Percentiles rank a stretch among this genome's conserved stretches.
phyloP scores from a whole-genome alignment of 2,113 vertebrate genomes.

The Ivindomyrus marchei region DNA sequence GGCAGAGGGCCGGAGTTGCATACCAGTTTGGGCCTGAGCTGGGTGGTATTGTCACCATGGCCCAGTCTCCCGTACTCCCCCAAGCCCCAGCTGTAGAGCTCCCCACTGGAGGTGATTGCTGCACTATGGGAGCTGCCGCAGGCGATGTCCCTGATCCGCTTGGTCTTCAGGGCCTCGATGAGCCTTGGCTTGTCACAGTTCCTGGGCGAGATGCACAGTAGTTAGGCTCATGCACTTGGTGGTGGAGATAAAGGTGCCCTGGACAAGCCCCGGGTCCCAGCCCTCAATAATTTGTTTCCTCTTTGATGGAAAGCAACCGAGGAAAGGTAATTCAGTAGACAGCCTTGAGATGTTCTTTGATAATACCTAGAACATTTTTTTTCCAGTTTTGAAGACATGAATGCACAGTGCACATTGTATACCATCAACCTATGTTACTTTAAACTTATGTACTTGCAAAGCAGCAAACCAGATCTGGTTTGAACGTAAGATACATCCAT shows the following conservation, averaged over 20 bases:
- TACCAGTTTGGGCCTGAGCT: conserved; percentile 96
- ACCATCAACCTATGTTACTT: neutral
- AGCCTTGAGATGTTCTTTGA: neutral
- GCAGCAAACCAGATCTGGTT: neutral
- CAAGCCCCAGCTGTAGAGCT: conserved; percentile 93
- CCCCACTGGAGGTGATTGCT: conserved; percentile 93
- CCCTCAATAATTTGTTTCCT: neutral
- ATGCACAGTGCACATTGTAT: neutral
- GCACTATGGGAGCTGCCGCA: conserved; percentile 96
- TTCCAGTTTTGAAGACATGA: neutral
- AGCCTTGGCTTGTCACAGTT: conserved; percentile 96
- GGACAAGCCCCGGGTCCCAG: neutral
- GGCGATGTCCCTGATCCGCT: conserved; percentile 92
- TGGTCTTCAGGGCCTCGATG: conserved; percentile 92
- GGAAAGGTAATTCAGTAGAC: neutral
- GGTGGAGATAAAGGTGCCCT: neutral
- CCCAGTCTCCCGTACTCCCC: conserved; percentile 94
- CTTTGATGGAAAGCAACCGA: neutral
- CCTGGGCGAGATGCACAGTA: conserved; percentile 51
- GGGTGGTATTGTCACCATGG: conserved; percentile 94
- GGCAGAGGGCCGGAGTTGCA: neutral
- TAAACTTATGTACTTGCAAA: neutral
- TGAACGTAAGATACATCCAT: neutral
- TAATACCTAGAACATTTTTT: neutral
- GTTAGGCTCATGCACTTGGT: neutral